Conservation (phyloP, 2,113 vertebrate genomes). For the Agapornis roseicollis region DNA sequence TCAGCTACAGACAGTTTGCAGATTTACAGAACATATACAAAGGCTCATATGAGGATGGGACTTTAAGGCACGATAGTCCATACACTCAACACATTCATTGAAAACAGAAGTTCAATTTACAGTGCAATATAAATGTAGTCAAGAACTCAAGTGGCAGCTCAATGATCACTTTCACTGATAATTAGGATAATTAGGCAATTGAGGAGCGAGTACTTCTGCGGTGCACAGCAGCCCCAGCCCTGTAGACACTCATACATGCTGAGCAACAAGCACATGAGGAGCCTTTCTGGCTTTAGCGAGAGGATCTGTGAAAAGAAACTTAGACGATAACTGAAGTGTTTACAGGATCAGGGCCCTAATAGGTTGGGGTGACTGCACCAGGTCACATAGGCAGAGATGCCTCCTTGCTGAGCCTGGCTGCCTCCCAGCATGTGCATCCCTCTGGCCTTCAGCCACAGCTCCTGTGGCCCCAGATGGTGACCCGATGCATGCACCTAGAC, state of each 20-base stretch:
- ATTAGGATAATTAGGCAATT: not conserved
- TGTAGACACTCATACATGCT: not conserved
- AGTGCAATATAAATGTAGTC: conserved; percentile 21
- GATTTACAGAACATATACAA: conserved; percentile 40
- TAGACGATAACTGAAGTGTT: not conserved
- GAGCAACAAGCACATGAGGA: not conserved
- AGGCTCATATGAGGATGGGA: conserved; percentile 3
- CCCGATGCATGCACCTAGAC: accelerated
- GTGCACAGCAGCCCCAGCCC: not conserved
- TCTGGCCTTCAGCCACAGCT: not conserved
- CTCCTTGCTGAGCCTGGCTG: not conserved
- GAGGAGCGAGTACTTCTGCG: not conserved
- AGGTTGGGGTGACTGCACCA: not conserved
- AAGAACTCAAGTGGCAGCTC: conserved; percentile 31
- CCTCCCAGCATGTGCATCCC: not conserved
- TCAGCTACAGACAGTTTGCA: not conserved
- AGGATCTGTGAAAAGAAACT: not conserved
- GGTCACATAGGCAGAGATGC: not conserved
- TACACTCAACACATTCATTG: conserved; percentile 53
- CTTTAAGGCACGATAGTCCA: conserved; percentile 67
- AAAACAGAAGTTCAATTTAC: conserved; percentile 44
- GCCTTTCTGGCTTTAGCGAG: not conserved
- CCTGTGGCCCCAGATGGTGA: not conserved
- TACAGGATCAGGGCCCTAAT: not conserved
- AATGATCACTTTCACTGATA: not conserved